Conservation (phyloP, 2,888 invertebrate species). For the Coecobrya sp. region DNA sequence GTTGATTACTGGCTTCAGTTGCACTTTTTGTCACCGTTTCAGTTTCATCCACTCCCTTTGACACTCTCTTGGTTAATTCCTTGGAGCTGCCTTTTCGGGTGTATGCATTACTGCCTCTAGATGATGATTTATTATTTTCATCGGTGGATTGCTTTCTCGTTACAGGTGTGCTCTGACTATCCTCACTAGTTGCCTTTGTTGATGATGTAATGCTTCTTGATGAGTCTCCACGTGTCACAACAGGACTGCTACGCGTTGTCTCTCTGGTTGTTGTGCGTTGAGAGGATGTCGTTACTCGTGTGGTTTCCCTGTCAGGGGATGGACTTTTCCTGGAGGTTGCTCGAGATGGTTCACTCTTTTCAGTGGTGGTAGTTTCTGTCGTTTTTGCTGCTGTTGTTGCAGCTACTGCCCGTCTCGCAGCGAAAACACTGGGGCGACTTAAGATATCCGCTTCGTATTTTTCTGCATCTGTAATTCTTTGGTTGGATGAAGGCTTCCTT, state of each 20-base stretch:
- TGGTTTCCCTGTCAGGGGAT: constrained; percentile 82
- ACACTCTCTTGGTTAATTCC: constrained; percentile 46
- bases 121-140: constrained; percentile 42
- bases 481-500: constrained; percentile 19
- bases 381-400: not conserved
- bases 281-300: not conserved
- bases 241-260: constrained; percentile 7
- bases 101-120: constrained; percentile 47
- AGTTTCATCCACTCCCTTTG: constrained; percentile 14
- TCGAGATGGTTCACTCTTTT: constrained; percentile 66
- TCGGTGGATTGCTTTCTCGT: constrained; percentile 62
- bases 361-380: not conserved
- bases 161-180: not conserved
- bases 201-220: constrained; percentile 50
- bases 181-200: not conserved
- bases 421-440: constrained; percentile 83
- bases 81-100: constrained; percentile 73
- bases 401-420: constrained; percentile 56
- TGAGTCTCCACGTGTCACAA: constrained; percentile 62
- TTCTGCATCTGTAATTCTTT: constrained; percentile 71
- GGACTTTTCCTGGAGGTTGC: constrained; percentile 80
- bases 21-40: constrained; percentile 28
- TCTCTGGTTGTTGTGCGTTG: not conserved
- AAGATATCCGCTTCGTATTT: constrained; percentile 86
- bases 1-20: not conserved